These are phyloP conservation scores for Nerophis lumbriciformis DNA, from an alignment of 2,113 vertebrate species.

Conservation along the genomic window DNA sequence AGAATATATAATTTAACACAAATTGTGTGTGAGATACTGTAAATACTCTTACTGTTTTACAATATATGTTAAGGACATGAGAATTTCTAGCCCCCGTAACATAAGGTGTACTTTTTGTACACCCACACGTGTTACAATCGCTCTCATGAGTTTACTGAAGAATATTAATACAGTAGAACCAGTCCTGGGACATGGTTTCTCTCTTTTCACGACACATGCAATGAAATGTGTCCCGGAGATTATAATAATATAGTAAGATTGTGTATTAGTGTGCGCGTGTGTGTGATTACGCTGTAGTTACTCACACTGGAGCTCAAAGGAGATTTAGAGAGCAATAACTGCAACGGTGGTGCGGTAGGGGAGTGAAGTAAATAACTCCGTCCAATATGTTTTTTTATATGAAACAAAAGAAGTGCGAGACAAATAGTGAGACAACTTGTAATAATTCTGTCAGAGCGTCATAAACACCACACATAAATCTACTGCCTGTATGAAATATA, in stretches of 20 bases:
- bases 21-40: too few relatives aligned
- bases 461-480: constrained; percentile 4
- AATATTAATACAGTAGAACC: constrained; percentile 6
- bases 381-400: background rate
- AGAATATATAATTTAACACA: too few relatives aligned
- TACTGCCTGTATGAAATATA: background rate
- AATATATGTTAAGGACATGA: background rate
- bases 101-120: background rate
- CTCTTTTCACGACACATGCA: background rate
- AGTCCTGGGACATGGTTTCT: constrained; percentile 2
- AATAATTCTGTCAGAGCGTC: constrained; percentile 4
- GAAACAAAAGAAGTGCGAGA: background rate
- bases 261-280: background rate
- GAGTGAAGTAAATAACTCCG: constrained; percentile 1
- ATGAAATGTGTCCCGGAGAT: constrained; percentile 25
- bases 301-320: background rate
- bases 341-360: background rate
- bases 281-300: background rate
- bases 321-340: background rate
- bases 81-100: background rate
- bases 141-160: constrained; percentile 17
- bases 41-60: too few relatives aligned
- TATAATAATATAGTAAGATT: constrained; percentile 23
- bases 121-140: background rate
- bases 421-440: background rate